Evolutionary conservation across 2,888 invertebrate genomes (phyloP).

Genomic region (Metopia argyrocephala): DNA sequence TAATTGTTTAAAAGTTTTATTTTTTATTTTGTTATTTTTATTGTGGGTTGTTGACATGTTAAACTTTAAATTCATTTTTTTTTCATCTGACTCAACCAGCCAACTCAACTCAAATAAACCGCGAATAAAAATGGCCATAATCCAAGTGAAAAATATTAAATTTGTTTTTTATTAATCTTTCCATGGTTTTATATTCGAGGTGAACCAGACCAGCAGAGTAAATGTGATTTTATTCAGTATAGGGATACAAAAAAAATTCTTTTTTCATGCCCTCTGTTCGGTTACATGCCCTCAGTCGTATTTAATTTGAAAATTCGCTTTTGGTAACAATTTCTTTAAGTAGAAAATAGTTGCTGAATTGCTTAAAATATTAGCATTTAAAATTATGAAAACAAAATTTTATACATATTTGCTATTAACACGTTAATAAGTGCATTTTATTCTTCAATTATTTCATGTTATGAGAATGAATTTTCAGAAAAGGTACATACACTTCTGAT

Average conservation of each 20-base stretch:
- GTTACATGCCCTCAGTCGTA: too few relatives aligned
- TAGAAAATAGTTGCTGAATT: too few relatives aligned
- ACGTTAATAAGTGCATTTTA: too few relatives aligned
- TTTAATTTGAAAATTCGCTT: too few relatives aligned
- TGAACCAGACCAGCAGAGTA: background rate
- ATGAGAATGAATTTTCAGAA: too few relatives aligned
- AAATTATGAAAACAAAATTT: too few relatives aligned
- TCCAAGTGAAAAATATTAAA: background rate
- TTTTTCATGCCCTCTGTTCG: too few relatives aligned
- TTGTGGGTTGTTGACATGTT: constrained; percentile 45
- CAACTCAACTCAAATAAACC: constrained; percentile 1
- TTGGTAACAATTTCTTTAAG: too few relatives aligned
- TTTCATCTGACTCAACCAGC: constrained; percentile 6
- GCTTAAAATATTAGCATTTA: too few relatives aligned
- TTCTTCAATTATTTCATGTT: too few relatives aligned
- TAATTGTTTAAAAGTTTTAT: constrained; percentile 8
- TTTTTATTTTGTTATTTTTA: background rate
- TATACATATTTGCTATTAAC: too few relatives aligned
- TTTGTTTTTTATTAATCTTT: background rate
- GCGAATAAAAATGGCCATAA: background rate
- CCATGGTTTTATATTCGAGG: constrained; percentile 11
- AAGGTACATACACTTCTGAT: too few relatives aligned
- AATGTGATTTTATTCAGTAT: background rate
- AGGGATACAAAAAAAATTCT: background rate
- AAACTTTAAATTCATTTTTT: constrained; percentile 19